A percentile compares a stretch with the other conserved stretches of the same genome.
phyloP scores from a whole-genome alignment of 1,140 invertebrate species.

The Pantala flavescens region DNA sequence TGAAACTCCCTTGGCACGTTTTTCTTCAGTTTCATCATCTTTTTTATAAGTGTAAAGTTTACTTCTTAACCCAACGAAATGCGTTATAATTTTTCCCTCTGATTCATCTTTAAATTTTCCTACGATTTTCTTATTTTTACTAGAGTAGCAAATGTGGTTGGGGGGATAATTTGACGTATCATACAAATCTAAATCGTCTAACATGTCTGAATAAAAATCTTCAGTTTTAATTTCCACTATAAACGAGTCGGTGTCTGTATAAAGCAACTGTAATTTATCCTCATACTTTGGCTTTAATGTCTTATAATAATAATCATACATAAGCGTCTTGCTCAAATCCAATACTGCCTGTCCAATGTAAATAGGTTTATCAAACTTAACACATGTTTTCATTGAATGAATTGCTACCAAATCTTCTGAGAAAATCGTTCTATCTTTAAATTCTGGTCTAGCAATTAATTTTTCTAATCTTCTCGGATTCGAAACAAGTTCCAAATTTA shows the following conservation, averaged over 20 bases:
- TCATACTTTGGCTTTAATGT: background rate
- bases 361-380: background rate
- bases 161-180: background rate
- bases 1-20: background rate
- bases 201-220: background rate
- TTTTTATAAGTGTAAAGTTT: background rate
- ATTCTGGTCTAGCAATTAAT: slow-evolving; percentile 17
- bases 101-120: slow-evolving; percentile 15
- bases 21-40: background rate
- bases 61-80: background rate
- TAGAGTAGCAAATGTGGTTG: slow-evolving; percentile 21
- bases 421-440: slow-evolving; percentile 25
- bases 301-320: background rate
- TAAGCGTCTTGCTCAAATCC: background rate
- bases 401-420: slow-evolving; percentile 26
- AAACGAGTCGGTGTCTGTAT: background rate
- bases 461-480: background rate
- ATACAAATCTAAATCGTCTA: background rate
- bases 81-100: background rate
- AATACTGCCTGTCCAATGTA: background rate
- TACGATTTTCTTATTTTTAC: background rate
- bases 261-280: background rate
- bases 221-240: background rate
- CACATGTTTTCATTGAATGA: background rate
- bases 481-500: background rate